Evolutionary conservation across 2,113 vertebrate species (phyloP).

Genomic region (Drymodes brunneopygia): DNA sequence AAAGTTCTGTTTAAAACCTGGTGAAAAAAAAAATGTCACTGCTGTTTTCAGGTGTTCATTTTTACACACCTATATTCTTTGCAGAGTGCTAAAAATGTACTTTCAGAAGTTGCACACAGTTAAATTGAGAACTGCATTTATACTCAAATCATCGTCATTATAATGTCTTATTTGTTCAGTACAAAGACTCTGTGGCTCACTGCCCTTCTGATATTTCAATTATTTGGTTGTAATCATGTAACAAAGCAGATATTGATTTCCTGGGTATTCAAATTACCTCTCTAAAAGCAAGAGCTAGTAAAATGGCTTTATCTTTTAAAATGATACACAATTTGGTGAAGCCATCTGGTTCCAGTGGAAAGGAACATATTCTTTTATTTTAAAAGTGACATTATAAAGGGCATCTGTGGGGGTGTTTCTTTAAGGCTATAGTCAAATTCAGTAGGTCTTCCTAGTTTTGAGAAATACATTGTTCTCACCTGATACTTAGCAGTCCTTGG

Average conservation of each 20-base stretch:
- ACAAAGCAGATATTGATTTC: conserved; percentile 74
- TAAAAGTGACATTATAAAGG: conserved; percentile 11
- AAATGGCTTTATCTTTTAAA: conserved; percentile 65
- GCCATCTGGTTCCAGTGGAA: conserved; percentile 9
- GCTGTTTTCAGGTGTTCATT: conserved; percentile 15
- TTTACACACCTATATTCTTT: background rate
- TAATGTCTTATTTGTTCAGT: conserved; percentile 44
- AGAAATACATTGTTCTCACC: background rate
- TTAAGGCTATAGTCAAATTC: background rate
- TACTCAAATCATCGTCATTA: conserved; percentile 35
- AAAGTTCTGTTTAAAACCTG: background rate
- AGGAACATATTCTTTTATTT: conserved; percentile 38
- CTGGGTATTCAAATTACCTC: conserved; percentile 69
- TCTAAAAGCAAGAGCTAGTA: conserved; percentile 47
- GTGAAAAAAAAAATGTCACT: background rate
- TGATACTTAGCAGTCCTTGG: background rate
- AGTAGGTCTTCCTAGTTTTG: background rate
- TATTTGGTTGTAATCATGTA: conserved; percentile 70
- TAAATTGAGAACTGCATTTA: conserved; percentile 18
- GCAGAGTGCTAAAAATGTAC: background rate
- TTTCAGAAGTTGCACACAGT: conserved; percentile 53
- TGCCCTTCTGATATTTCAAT: conserved; percentile 74
- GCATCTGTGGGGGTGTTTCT: background rate
- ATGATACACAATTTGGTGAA: conserved; percentile 64
- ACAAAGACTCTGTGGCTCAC: conserved; percentile 63